phyloP scores from a whole-genome alignment of 2,888 invertebrate genomes.

The Athalia cordata region DNA sequence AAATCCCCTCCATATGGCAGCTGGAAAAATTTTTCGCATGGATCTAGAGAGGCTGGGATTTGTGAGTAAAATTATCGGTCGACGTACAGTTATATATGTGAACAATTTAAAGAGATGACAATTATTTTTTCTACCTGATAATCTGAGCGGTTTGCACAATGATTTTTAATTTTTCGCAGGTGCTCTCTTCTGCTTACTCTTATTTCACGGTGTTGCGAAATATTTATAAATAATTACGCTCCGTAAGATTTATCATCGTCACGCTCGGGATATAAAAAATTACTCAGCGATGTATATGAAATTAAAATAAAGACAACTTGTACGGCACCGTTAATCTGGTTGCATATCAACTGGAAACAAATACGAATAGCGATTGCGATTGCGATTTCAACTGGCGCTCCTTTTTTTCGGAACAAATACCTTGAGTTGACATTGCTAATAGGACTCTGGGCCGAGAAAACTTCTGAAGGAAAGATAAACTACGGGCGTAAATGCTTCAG shows the following conservation, averaged over 20 bases:
- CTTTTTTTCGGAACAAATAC: constrained; percentile 5
- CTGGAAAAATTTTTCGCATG: constrained; percentile 17
- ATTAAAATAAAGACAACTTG: constrained; percentile 1
- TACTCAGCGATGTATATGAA: not conserved
- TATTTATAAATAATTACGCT: not conserved
- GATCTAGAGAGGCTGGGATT: constrained; percentile 20
- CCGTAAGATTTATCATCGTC: not conserved
- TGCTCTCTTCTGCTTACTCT: constrained; percentile 24
- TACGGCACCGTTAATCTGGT: constrained; percentile 1
- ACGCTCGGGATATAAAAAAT: not conserved
- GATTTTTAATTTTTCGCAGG: not conserved
- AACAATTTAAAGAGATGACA: no score
- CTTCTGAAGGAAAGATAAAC: constrained; percentile 19
- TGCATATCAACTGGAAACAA: constrained; percentile 20
- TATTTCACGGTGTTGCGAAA: constrained; percentile 25
- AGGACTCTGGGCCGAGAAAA: not conserved
- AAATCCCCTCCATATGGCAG: constrained; percentile 26
- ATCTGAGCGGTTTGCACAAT: not conserved
- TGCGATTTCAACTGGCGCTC: constrained; percentile 3
- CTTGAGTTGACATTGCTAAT: constrained; percentile 36
- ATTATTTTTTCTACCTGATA: not conserved
- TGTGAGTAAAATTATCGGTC: not conserved
- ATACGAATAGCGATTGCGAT: not conserved
- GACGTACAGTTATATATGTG: no score
- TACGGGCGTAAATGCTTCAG: not conserved